These are phyloP conservation scores for Uropetala carovei DNA, from an alignment of 2,888 invertebrate genomes.

Conservation along the genomic window DNA sequence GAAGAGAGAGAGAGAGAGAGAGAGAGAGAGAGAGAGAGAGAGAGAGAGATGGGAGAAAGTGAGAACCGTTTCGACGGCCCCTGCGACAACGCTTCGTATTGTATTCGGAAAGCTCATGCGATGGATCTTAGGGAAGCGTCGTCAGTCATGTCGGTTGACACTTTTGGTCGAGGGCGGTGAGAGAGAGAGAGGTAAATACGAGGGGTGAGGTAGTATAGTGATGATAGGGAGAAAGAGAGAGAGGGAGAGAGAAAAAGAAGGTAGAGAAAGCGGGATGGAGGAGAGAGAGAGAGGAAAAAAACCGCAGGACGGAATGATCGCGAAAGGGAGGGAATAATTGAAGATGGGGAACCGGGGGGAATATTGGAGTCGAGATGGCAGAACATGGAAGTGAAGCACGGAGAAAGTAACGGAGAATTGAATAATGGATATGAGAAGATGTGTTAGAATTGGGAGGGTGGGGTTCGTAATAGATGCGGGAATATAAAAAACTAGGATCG, in stretches of 20 bases:
- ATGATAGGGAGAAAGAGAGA: not conserved
- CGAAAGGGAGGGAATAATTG: not conserved
- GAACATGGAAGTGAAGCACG: not conserved
- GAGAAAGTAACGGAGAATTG: not conserved
- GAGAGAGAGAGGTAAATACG: not conserved
- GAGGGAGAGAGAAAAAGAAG: not conserved
- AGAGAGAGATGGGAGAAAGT: not conserved
- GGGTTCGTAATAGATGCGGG: not conserved
- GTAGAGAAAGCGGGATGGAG: not conserved
- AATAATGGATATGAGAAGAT: not conserved
- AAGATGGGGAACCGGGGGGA: not conserved
- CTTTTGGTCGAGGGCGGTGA: not conserved
- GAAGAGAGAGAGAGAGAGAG: too few relatives aligned
- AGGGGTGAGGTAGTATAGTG: not conserved
- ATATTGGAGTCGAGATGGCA: not conserved
- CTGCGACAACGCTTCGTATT: constrained; percentile 47
- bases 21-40: too few relatives aligned
- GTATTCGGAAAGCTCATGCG: constrained; percentile 23
- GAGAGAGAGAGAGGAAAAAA: not conserved
- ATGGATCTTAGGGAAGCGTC: constrained; percentile 39
- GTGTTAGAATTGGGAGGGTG: not conserved
- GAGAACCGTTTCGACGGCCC: constrained; percentile 7
- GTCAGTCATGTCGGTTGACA: constrained; percentile 50
- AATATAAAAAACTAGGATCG: too few relatives aligned
- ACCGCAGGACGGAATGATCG: not conserved